phyloP scores from a whole-genome alignment of 2,113 vertebrate species.

The Corythoichthys intestinalis region DNA sequence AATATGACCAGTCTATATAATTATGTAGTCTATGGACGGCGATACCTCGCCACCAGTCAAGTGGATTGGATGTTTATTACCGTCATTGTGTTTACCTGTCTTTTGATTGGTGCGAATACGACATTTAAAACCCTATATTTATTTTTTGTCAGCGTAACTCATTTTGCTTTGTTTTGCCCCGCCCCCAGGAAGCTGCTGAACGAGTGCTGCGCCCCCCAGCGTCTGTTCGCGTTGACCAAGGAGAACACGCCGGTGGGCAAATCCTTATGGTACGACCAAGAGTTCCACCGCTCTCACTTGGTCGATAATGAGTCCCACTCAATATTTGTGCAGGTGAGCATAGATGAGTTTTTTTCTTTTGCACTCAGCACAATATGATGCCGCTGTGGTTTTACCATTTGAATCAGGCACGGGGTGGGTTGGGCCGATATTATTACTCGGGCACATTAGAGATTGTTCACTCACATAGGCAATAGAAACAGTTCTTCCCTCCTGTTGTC shows the following conservation, averaged over 20 bases:
- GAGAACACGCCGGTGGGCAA: conserved; percentile 88
- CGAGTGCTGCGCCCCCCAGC: conserved; percentile 84
- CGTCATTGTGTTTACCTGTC: too few species aligned
- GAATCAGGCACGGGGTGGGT: background rate
- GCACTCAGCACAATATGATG: conserved; percentile 14
- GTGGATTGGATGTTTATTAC: too few species aligned
- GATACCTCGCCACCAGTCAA: too few species aligned
- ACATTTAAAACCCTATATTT: background rate
- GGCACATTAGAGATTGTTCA: background rate
- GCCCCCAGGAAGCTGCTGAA: conserved; percentile 81
- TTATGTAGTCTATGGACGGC: too few species aligned
- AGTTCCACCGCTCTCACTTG: conserved; percentile 87
- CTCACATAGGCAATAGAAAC: background rate
- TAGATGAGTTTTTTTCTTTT: conserved; percentile 9
- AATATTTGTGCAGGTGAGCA: conserved; percentile 85
- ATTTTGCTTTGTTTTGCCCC: background rate
- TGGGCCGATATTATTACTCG: background rate
- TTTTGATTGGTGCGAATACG: too few species aligned
- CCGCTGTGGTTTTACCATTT: background rate
- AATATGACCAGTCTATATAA: too few species aligned
- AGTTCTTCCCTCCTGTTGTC: background rate
- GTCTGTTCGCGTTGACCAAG: conserved; percentile 90
- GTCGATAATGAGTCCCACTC: conserved; percentile 88
- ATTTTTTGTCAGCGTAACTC: background rate
- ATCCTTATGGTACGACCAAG: conserved; percentile 93